Evolutionary conservation across 2,888 invertebrate species (phyloP).

Genomic region (Sepioteuthis lessoniana): DNA sequence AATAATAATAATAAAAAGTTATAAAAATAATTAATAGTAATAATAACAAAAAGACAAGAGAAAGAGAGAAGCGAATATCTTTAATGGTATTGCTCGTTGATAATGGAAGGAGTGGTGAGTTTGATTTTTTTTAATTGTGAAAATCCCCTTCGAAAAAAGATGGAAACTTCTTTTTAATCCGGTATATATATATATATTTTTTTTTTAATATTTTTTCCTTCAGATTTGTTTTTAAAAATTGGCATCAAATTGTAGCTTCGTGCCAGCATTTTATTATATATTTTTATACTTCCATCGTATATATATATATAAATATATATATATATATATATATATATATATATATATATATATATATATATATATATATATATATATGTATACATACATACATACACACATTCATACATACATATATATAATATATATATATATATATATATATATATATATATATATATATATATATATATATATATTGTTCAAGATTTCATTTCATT

Average conservation of each 20-base stretch:
- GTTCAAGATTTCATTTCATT: neutral
- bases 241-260: neutral
- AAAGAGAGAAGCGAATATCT: conserved; percentile 8
- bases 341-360: neutral
- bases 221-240: neutral
- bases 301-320: conserved; percentile 33
- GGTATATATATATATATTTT: neutral
- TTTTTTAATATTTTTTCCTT: neutral
- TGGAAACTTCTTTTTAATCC: neutral
- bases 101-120: neutral
- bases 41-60: neutral
- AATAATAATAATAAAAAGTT: neutral
- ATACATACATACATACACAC: neutral
- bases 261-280: neutral
- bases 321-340: conserved; percentile 8
- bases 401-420: neutral
- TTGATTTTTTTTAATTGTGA: conserved; percentile 1
- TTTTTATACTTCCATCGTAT: neutral
- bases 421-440: neutral
- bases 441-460: neutral
- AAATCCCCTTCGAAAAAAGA: conserved; percentile 33
- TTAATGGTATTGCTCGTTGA: conserved; percentile 33
- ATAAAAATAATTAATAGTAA: neutral
- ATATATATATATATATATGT: neutral
- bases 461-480: neutral